Base-by-base conservation (phyloP, 2,888 invertebrate species). In the Aspidiotus rigidus region DNA sequence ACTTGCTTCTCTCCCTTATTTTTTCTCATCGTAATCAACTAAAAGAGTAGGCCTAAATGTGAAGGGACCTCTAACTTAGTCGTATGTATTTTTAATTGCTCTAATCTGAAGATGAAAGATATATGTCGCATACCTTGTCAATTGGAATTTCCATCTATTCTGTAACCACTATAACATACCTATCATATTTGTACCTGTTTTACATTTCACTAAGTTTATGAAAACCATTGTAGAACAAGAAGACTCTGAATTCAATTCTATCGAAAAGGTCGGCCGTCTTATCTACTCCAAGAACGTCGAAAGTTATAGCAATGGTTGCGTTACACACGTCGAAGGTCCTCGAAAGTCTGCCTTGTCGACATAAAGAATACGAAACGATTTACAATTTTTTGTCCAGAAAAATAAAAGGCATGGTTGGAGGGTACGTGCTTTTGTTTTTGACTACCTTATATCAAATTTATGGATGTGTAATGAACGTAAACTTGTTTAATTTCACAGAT, bases 281-380 rank as follows among this genome's bases (percentile, higher is more conserved):
- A 17, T 56, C 44, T 7, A 71, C 73, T n/a, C 74, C 74, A 7
- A 56, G 70, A 11, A 76, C 75, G 13, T 73, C 75, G 11, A 71
- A 77, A 54, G 76, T 84, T 75, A 75, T 81, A 72, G 83, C 82
- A 3, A 78, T 83, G 69, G 79, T 79, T 70, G 84, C 85, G 64
- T 80, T 92, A 10, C 91, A 91, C 76, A 89, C 90, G 0, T 87
- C 89, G 6, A 85, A 85, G 13, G 83, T 90, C n/a, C 90, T 91
- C 0, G 83, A 84, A 63, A 84, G 85, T 16, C 77, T 93, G 70
- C 91, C 92, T 0, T 92, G 92, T 74, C 80, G 93, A 69, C 91
- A 91, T 75, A 83, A 83, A 70, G 90, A 93, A 76, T 91, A 88
- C 77, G 82, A 84, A 57, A 85, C 89, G 74, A 85, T 93, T 72